Evolutionary conservation across 2,888 invertebrate genomes (phyloP), one percentile per base, ranked within the genome.

Genomic region (Orthosia cruda): DNA sequence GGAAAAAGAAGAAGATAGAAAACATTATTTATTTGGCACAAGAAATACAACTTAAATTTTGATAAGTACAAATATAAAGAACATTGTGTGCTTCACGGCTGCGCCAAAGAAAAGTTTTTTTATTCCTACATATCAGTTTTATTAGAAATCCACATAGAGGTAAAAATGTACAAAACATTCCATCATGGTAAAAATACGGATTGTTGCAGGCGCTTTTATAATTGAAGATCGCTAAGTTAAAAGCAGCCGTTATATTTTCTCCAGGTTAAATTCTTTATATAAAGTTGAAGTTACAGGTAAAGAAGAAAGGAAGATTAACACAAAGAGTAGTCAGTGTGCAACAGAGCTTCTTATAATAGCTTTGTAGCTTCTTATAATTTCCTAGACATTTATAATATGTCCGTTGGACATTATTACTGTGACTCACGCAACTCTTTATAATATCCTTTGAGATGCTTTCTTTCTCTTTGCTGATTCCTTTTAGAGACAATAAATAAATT

Each of bases 381-480:
- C 18, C 18, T 45, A 54, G 81, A 54, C 13, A 54, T 66, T 75
- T 58, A 50, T 50, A n/a, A 63, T 20, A 63, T 40, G 13, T 40
- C 54, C 16, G 57, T 62, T 69, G 26, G 15, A 50, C 9, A 65
- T 71, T 65, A 57, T 75, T 47, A 68, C 80, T 55, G 58, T 62
- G 7, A 83, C 84, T 68, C 61, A 12, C 62, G 47, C 55, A 83
- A 72, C 71, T 74, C 71, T 79, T 79, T 54, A 70, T 61, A 66
- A 23, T 57, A 62, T 74, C 47, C 57, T 72, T 72, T 78, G 52
- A 71, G 55, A 74, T 62, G 52, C 32, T 74, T 65, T 74, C 49
- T 74, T 66, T 64, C 26, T 66, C 45, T 62, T 66, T 68, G 54
- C 47, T 64, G 74, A 83, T 79, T 63, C 55, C 47, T 83, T 72